phyloP scores from a whole-genome alignment of 2,797 vertebrate genomes.

The Microctenopoma steveboyesi region DNA sequence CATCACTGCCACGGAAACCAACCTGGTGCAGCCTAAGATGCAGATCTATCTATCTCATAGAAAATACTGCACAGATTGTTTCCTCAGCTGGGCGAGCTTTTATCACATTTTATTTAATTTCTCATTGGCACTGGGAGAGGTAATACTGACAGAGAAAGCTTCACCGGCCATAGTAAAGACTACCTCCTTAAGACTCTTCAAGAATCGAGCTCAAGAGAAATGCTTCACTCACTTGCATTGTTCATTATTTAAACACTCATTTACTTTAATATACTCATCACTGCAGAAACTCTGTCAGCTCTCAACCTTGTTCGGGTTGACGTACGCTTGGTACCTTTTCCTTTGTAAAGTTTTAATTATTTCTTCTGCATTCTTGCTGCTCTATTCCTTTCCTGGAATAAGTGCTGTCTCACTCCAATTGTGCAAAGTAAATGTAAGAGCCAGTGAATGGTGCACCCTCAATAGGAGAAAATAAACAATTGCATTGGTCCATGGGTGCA shows the following conservation, averaged over 20 bases:
- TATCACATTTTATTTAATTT: slow-evolving; percentile 34
- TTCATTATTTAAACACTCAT: slow-evolving; percentile 59
- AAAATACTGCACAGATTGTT: background rate
- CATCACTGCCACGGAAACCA: slow-evolving; percentile 6
- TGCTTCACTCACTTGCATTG: slow-evolving; percentile 63
- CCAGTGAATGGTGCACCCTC: slow-evolving; percentile 82
- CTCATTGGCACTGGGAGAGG: slow-evolving; percentile 54
- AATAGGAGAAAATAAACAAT: slow-evolving; percentile 86
- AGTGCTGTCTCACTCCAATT: slow-evolving; percentile 85
- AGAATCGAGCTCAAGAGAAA: slow-evolving; percentile 51
- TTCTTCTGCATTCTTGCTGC: slow-evolving; percentile 79
- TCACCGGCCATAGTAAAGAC: slow-evolving; percentile 71
- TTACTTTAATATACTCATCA: slow-evolving; percentile 68
- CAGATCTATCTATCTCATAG: background rate
- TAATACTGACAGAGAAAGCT: slow-evolving; percentile 78
- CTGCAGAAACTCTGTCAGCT: slow-evolving; percentile 43
- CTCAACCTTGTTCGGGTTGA: slow-evolving; percentile 47
- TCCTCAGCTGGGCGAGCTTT: slow-evolving; percentile 14
- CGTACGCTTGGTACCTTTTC: slow-evolving; percentile 53
- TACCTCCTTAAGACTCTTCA: slow-evolving; percentile 36
- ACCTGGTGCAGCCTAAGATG: slow-evolving; percentile 15
- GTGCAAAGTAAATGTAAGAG: slow-evolving; percentile 82
- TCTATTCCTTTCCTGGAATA: slow-evolving; percentile 81
- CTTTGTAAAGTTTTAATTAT: slow-evolving; percentile 74
- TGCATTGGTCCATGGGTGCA: slow-evolving; percentile 81